Conservation (phyloP, 2,113 vertebrate genomes). For the Anser cygnoides region DNA sequence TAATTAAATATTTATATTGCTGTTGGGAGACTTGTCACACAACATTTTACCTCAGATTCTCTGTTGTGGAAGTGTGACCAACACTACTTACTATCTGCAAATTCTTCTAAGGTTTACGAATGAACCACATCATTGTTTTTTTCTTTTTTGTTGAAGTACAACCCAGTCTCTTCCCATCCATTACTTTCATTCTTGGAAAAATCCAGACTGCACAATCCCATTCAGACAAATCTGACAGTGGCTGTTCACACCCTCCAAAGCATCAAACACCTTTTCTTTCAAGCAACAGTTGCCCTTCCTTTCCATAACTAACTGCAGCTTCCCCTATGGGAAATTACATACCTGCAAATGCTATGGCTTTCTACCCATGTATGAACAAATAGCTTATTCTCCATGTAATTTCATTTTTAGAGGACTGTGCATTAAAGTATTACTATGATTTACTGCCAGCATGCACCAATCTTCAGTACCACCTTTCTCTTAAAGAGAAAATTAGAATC, state of each 20-base stretch:
- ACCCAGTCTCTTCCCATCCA: neutral
- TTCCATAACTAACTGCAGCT: neutral
- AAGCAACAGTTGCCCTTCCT: neutral
- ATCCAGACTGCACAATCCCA: neutral
- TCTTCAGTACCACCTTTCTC: neutral
- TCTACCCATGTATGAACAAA: neutral
- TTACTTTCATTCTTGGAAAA: neutral
- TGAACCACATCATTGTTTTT: rapidly evolving
- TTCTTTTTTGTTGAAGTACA: neutral
- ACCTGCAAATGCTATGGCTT: neutral
- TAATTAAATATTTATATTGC: neutral
- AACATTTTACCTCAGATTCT: neutral
- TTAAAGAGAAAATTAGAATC: neutral
- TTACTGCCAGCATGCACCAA: neutral
- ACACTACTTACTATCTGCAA: neutral
- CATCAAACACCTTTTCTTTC: neutral
- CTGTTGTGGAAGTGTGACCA: neutral
- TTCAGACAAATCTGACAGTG: neutral
- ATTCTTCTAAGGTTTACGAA: neutral
- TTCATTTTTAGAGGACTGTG: neutral
- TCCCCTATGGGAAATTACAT: neutral
- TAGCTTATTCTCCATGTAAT: neutral
- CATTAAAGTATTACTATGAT: neutral
- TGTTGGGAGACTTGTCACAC: neutral
- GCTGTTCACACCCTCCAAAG: neutral